These are phyloP conservation scores for Ditula angustiorana DNA, from an alignment of 2,888 invertebrate genomes.

Conservation along the genomic window DNA sequence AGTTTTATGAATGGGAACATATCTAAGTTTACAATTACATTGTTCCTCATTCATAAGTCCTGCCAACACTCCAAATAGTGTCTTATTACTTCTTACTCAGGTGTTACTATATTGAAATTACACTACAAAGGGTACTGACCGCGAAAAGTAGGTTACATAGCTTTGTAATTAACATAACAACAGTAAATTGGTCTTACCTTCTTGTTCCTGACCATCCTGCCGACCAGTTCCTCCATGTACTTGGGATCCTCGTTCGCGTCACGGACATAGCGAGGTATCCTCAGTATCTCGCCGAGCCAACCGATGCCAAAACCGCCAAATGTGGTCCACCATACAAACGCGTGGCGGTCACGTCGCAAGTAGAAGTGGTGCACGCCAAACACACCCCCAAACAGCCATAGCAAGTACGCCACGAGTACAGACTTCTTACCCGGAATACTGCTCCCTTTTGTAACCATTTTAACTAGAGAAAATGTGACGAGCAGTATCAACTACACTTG, in stretches of 20 bases:
- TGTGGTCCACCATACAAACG: conserved; percentile 95
- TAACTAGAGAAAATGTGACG: conserved; percentile 16
- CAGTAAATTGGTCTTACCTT: conserved; percentile 82
- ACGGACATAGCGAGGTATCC: conserved; percentile 93
- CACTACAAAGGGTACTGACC: conserved; percentile 17
- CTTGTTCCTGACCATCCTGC: conserved; percentile 85
- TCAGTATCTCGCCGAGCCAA: conserved; percentile 94
- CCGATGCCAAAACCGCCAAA: conserved; percentile 95
- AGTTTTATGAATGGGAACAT: too few species aligned
- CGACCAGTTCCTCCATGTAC: conserved; percentile 87
- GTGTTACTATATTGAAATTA: not conserved
- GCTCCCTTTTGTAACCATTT: conserved; percentile 50
- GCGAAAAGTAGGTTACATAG: conserved; percentile 38
- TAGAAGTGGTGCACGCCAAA: conserved; percentile 97
- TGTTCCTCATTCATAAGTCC: not conserved
- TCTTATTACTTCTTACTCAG: conserved; percentile 11
- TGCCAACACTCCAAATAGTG: not conserved
- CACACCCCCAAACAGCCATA: conserved; percentile 95
- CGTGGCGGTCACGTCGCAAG: conserved; percentile 94
- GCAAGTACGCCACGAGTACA: conserved; percentile 89
- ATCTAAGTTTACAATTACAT: too few species aligned
- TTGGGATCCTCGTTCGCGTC: conserved; percentile 91
- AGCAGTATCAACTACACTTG: conserved; percentile 23
- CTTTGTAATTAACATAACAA: conserved; percentile 29
- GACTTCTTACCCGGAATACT: conserved; percentile 79